Evolutionary conservation across 2,797 vertebrate genomes (phyloP), one percentile per base, ranked within the genome.

Genomic region (Odontamblyopus lacepedii): DNA sequence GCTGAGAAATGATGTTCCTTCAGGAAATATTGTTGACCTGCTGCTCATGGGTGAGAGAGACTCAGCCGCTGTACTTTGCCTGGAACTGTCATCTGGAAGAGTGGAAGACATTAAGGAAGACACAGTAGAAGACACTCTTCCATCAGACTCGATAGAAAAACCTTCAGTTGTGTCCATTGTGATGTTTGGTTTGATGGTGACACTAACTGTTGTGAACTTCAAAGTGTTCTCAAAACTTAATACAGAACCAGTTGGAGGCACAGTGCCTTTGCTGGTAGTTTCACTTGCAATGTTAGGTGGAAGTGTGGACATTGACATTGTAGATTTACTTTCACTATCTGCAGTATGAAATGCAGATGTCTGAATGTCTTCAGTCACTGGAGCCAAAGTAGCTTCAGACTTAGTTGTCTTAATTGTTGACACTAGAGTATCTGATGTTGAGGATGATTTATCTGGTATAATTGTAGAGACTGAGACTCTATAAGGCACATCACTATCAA

Each of bases 191-290:
- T 60, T 60, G 27, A 13, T 30, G 26, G 27, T 27, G 13, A 29
- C 12, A 16, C 57, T 59, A 16, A 27, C 27, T 6, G 11, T 62
- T 70, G 68, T 7, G 3, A 19, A 6, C 4, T 19, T 4, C 30
- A 71, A 63, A 72, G 69, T 29, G 26, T 19, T 77, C 5, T 81
- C 77, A 62, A 72, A 75, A 8, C 62, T 85, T 19, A 53, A 13
- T 6, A 29, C 15, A 13, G 27, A 59, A 59, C 12, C 11, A 13
- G 57, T 29, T 29, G 26, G 27, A 59, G 13, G 19, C 12, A n/a
- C 27, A 59, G 57, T 27, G 57, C 27, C 57, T 27, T 59, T 29
- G 26, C 55, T 57, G 55, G 55, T 30, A 30, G 23, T 23, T 23
- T 23, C 23, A 23, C 23, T 23, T 23, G 23, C 23, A 23, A 23